Evolutionary conservation across 2,888 invertebrate species (phyloP).

Genomic region (Phymatocera aterrima): DNA sequence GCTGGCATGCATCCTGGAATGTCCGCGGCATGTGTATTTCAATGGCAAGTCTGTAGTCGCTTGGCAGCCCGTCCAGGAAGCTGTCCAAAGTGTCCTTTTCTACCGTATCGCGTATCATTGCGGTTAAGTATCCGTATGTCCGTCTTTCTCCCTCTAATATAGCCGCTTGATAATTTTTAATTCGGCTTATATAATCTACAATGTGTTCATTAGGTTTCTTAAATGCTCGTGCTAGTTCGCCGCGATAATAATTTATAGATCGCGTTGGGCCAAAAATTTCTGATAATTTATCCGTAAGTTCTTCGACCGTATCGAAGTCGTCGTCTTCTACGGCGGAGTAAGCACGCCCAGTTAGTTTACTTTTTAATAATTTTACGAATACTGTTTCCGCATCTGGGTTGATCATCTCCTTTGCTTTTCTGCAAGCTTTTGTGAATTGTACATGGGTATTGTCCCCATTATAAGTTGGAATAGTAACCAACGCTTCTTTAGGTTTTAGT

Average conservation of each 20-base stretch:
- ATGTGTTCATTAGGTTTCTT: constrained; percentile 29
- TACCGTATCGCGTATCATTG: too few species aligned
- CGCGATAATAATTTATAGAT: constrained; percentile 28
- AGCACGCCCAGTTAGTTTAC: constrained; percentile 28
- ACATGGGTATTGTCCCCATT: neutral
- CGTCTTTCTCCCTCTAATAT: constrained; percentile 24
- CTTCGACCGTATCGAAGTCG: too few species aligned
- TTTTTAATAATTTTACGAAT: constrained; percentile 21
- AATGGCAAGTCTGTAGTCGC: neutral
- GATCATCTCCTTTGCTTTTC: constrained; percentile 31
- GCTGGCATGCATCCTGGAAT: neutral
- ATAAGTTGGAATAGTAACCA: neutral
- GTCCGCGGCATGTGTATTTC: neutral
- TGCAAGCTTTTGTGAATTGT: constrained; percentile 37
- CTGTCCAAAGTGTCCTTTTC: neutral
- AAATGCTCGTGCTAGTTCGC: constrained; percentile 1
- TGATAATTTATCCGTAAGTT: neutral
- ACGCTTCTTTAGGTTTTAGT: neutral
- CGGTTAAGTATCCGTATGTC: neutral
- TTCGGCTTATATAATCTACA: constrained; percentile 31
- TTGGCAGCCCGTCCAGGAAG: neutral
- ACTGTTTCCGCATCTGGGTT: neutral
- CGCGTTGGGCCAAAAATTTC: constrained; percentile 13
- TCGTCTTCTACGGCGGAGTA: constrained; percentile 35
- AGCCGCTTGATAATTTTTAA: constrained; percentile 26